Evolutionary conservation across 1,140 invertebrate species (phyloP).

Genomic region (Leptinotarsa undecemlineata): DNA sequence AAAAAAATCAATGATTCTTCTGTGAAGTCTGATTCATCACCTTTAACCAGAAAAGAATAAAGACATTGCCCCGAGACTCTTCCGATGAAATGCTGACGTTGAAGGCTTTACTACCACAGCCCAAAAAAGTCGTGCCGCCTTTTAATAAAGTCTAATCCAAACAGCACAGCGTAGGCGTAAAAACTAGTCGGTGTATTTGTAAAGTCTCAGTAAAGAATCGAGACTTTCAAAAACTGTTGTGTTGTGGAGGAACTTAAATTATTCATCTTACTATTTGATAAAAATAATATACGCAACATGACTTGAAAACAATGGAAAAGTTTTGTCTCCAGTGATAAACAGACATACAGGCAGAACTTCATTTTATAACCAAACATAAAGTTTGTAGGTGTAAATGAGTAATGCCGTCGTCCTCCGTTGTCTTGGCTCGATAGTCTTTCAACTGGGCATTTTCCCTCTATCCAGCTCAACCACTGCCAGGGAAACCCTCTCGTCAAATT

Average conservation of each 20-base stretch:
- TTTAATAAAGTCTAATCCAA: conserved; percentile 17
- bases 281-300: too few relatives aligned
- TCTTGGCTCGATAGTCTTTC: too few relatives aligned
- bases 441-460: too few relatives aligned
- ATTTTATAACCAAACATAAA: too few relatives aligned
- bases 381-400: too few relatives aligned
- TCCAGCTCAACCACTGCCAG: too few relatives aligned
- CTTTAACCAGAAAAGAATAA: conserved; percentile 13
- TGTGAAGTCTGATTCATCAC: neutral
- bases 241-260: neutral
- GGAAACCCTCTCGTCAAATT: too few relatives aligned
- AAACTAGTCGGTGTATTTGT: conserved; percentile 13
- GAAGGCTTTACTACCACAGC: neutral
- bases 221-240: neutral
- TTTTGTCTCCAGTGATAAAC: too few relatives aligned
- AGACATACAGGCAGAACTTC: too few relatives aligned
- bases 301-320: too few relatives aligned
- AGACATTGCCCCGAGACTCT: neutral
- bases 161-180: conserved; percentile 17
- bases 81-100: neutral
- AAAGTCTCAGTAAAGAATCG: neutral
- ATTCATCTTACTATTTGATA: neutral
- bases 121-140: neutral
- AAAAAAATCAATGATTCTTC: neutral
- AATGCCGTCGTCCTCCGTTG: too few relatives aligned